Conservation (phyloP, 2,113 vertebrate genomes). For the Nothoprocta perdicaria region DNA sequence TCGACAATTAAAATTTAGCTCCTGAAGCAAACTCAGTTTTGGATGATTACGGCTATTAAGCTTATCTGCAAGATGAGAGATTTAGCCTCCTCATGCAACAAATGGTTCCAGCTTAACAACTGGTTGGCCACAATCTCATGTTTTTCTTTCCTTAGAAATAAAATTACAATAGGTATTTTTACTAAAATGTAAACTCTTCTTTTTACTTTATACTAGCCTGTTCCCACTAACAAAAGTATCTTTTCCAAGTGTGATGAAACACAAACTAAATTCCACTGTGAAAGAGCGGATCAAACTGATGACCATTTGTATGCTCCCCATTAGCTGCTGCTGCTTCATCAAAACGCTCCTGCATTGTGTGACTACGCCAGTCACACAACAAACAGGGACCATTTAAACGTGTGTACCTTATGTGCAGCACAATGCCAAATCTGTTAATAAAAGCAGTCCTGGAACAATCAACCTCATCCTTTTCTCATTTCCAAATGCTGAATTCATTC, state of each 20-base stretch:
- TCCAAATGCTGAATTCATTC: constrained; percentile 17
- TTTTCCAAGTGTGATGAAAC: background rate
- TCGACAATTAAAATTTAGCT: background rate
- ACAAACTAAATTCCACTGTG: background rate
- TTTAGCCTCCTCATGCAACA: background rate
- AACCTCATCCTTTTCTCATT: background rate
- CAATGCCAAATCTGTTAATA: constrained; percentile 17
- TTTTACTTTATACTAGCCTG: background rate
- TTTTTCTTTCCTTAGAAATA: background rate
- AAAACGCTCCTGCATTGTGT: background rate
- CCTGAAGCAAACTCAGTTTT: background rate
- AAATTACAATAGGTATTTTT: background rate
- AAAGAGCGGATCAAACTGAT: background rate
- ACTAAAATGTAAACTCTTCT: background rate
- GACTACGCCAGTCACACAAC: background rate
- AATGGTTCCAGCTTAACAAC: background rate
- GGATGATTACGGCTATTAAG: background rate
- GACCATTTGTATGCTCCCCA: background rate
- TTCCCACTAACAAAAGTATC: background rate
- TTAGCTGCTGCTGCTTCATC: background rate
- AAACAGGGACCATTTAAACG: background rate
- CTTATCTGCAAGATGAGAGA: background rate
- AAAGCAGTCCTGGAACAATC: constrained; percentile 23
- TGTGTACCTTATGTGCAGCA: background rate
- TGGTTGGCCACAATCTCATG: background rate